A percentile compares a stretch with the other conserved stretches of the same genome.
phyloP scores from a whole-genome alignment of 2,113 vertebrate species.

The Nothobranchius kuhntae region DNA sequence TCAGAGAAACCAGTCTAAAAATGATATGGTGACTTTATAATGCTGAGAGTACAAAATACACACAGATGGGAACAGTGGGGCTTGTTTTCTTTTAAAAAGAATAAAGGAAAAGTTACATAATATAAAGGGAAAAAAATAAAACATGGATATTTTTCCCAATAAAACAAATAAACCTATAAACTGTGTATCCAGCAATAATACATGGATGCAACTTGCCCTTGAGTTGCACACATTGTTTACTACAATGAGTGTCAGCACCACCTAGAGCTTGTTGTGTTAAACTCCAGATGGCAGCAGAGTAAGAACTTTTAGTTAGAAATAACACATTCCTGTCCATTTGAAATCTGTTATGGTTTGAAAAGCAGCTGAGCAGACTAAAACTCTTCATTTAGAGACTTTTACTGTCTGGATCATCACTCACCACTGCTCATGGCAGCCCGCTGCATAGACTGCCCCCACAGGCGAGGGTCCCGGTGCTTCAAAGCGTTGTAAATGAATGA shows the following conservation, averaged over 20 bases:
- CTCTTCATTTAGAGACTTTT: neutral
- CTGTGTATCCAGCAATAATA: neutral
- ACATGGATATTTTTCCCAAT: neutral
- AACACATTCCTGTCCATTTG: too few species aligned
- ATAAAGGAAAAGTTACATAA: neutral
- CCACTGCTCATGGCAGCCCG: conserved; percentile 85
- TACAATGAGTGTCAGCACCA: conserved; percentile 19
- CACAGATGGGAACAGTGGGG: too few species aligned
- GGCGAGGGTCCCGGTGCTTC: conserved; percentile 79
- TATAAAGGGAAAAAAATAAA: too few species aligned
- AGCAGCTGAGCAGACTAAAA: neutral
- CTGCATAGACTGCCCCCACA: conserved; percentile 96
- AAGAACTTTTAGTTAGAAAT: too few species aligned
- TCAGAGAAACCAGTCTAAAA: neutral
- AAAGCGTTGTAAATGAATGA: conserved; percentile 87
- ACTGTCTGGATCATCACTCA: conserved; percentile 65
- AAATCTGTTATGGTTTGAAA: neutral
- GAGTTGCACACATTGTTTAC: conserved; percentile 5
- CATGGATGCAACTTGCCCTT: conserved; percentile 25
- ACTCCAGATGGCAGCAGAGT: neutral
- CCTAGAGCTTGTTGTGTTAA: conserved; percentile 21
- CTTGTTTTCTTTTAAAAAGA: neutral
- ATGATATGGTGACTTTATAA: neutral
- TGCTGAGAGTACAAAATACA: neutral
- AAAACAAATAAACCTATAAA: neutral